Percentiles rank a stretch among this genome's conserved stretches.
phyloP scores from a whole-genome alignment of 2,113 vertebrate species.

The Sylvietta virens region DNA sequence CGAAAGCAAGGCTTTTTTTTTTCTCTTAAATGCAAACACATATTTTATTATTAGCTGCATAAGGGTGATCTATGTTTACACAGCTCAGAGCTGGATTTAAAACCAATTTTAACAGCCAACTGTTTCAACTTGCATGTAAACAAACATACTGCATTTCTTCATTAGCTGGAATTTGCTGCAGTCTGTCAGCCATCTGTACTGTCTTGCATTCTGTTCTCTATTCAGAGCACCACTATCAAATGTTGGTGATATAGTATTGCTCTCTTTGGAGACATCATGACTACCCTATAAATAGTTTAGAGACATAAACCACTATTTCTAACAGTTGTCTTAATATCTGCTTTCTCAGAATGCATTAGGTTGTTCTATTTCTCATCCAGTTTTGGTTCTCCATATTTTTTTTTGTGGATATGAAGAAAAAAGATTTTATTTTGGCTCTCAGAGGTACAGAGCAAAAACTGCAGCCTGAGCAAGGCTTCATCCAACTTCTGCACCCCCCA shows the following conservation, averaged over 20 bases:
- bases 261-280: constrained; percentile 58
- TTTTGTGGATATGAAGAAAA: background rate
- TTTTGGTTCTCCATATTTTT: background rate
- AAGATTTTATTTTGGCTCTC: background rate
- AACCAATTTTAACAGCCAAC: constrained; percentile 46
- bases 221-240: constrained; percentile 52
- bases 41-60: constrained; percentile 52
- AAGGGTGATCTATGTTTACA: constrained; percentile 58
- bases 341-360: constrained; percentile 26
- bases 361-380: background rate
- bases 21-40: background rate
- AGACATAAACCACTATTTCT: constrained; percentile 35
- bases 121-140: constrained; percentile 52
- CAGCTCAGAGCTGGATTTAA: constrained; percentile 53
- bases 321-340: constrained; percentile 50
- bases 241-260: constrained; percentile 51
- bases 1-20: background rate
- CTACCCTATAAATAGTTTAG: constrained; percentile 53
- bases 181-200: constrained; percentile 66
- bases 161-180: constrained; percentile 67
- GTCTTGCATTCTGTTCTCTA: constrained; percentile 54
- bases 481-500: background rate
- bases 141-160: constrained; percentile 65
- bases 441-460: background rate
- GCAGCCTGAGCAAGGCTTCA: background rate